Conservation (phyloP, 2,113 vertebrate species). For the Oreochromis aureus region DNA sequence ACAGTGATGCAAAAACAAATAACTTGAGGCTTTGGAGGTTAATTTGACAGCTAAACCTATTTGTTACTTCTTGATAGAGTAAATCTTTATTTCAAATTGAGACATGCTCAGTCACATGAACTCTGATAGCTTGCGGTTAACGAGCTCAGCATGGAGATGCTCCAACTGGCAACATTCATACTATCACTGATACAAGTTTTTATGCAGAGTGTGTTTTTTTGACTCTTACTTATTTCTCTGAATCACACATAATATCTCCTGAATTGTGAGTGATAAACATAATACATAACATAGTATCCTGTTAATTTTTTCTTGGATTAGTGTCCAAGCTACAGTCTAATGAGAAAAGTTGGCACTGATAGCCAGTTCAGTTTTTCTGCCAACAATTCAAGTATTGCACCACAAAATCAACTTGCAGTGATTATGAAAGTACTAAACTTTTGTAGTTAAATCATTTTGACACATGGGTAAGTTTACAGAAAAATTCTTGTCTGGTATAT, state of each 20-base stretch:
- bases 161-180: constrained; percentile 2
- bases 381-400: not conserved
- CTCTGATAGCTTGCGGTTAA: constrained; percentile 28
- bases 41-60: constrained; percentile 10
- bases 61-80: constrained; percentile 12
- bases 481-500: not conserved
- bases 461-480: not conserved
- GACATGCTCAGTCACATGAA: constrained; percentile 15
- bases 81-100: constrained; percentile 13
- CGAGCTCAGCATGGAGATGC: not conserved
- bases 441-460: not conserved
- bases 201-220: not conserved
- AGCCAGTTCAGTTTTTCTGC: not conserved
- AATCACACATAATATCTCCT: not conserved
- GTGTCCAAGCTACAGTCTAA: not conserved
- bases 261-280: not conserved
- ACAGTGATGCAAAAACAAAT: not conserved
- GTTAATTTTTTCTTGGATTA: not conserved
- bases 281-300: not conserved
- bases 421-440: not conserved
- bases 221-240: not conserved
- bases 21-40: not conserved
- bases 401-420: not conserved
- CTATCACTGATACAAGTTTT: not conserved
- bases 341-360: not conserved